Evolutionary conservation across 2,888 invertebrate genomes (phyloP).

Genomic region (Gerris lacustris): DNA sequence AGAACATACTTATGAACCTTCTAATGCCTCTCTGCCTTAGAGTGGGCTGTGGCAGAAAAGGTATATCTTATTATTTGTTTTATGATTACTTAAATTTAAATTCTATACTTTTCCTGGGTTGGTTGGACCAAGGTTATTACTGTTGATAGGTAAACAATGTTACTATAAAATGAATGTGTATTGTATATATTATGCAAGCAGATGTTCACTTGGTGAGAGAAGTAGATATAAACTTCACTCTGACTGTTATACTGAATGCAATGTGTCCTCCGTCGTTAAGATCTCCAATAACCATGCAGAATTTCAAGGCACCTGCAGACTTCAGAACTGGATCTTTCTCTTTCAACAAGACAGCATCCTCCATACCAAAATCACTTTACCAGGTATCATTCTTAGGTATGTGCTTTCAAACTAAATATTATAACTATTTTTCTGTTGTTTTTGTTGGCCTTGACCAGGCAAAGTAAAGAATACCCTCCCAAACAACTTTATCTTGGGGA

Average conservation of each 20-base stretch:
- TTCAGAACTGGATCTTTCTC: slow-evolving; percentile 68
- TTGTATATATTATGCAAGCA: slow-evolving; percentile 33
- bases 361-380: slow-evolving; percentile 65
- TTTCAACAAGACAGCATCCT: slow-evolving; percentile 55
- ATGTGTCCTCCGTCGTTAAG: slow-evolving; percentile 66
- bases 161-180: too few relatives aligned
- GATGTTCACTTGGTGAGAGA: slow-evolving; percentile 82
- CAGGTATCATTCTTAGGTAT: slow-evolving; percentile 68
- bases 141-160: not conserved
- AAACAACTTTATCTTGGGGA: too few relatives aligned
- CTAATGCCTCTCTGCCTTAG: slow-evolving; percentile 90
- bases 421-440: not conserved
- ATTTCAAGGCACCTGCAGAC: slow-evolving; percentile 57
- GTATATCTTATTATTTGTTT: slow-evolving; percentile 39
- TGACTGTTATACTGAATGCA: slow-evolving; percentile 80
- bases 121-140: not conserved
- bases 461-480: too few relatives aligned
- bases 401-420: slow-evolving; percentile 15
- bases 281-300: slow-evolving; percentile 52
- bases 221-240: slow-evolving; percentile 77
- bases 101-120: not conserved
- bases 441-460: too few relatives aligned
- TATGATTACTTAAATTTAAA: not conserved
- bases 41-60: slow-evolving; percentile 89
- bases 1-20: slow-evolving; percentile 90